phyloP scores from a whole-genome alignment of 1,140 invertebrate species.

The Venturia canescens region DNA sequence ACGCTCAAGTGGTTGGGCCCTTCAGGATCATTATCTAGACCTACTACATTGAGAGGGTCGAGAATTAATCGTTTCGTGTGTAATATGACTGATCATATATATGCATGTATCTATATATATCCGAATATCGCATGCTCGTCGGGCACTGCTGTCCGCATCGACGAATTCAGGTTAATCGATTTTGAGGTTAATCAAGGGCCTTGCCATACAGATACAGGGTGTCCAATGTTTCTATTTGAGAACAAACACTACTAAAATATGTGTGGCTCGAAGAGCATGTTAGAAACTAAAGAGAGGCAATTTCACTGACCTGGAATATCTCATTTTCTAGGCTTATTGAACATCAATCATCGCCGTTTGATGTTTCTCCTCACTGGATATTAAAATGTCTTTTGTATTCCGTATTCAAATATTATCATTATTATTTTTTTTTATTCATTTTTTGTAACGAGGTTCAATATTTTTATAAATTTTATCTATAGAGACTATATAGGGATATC shows the following conservation, averaged over 20 bases:
- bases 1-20: neutral
- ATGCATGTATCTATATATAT: neutral
- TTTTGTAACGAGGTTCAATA: too few relatives aligned
- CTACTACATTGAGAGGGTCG: neutral
- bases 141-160: slow-evolving; percentile 15
- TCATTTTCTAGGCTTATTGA: too few relatives aligned
- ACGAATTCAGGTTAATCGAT: slow-evolving; percentile 70
- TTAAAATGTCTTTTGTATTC: too few relatives aligned
- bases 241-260: neutral
- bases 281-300: neutral
- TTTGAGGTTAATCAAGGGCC: slow-evolving; percentile 61
- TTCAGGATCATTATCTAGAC: slow-evolving; percentile 29
- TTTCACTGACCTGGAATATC: too few relatives aligned
- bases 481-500: too few relatives aligned
- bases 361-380: neutral
- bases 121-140: slow-evolving; percentile 3
- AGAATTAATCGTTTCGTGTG: slow-evolving; percentile 29
- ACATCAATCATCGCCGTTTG: neutral
- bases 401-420: too few relatives aligned
- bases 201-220: neutral
- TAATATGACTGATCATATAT: slow-evolving; percentile 26
- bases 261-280: neutral
- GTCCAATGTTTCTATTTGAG: too few relatives aligned
- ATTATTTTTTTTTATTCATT: too few relatives aligned
- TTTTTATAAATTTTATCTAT: too few relatives aligned